Evolutionary conservation across 2,797 vertebrate genomes (phyloP), one percentile per base, ranked within the genome.

Genomic region (Helostoma temminkii): DNA sequence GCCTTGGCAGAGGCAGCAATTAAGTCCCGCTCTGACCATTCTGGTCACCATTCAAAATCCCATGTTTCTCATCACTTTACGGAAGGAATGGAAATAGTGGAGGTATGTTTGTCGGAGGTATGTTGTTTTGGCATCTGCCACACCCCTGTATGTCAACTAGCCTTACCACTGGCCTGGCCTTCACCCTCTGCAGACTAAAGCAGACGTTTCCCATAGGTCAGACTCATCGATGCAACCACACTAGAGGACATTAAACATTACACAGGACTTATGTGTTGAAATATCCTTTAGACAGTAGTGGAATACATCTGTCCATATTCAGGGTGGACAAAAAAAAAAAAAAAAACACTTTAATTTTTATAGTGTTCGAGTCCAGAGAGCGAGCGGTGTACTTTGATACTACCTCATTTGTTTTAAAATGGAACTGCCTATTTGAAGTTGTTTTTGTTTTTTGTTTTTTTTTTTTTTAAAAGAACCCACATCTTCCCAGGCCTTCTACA

Each of bases 1-100:
- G 86, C 84, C 84, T 88, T 75, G 5, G 76, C 71, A 62, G 71
- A 88, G 66, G 84, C 88, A 87, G 80, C 89, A 91, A 91, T 92
- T 93, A 92, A 26, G 73, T 88, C 87, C 76, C 3, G 52, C 74
- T 66, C 60, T 41, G 80, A 81, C 72, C 75, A 74, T 74, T 78
- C 81, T 85, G 72, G 85, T 90, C 73, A 64, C 75, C 83, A 52
- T 78, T 85, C 75, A 80, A 62, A 79, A 79, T 74, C 74, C 39
- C 50, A 34, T 60, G 80, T 76, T 85, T 89, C 76, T 74, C 80
- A 76, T 78, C 41, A 4, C 50, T 73, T 78, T 39, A 80, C 39
- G 3, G 71, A 76, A 78, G 43, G 47, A 66, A 68, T 81, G 34
- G 66, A 84, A 88, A 86, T 78, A 83, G 82, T 43, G 67, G 47